These are phyloP conservation scores for Athalia cordata DNA, from an alignment of 2,888 invertebrate species.

Conservation along the genomic window DNA sequence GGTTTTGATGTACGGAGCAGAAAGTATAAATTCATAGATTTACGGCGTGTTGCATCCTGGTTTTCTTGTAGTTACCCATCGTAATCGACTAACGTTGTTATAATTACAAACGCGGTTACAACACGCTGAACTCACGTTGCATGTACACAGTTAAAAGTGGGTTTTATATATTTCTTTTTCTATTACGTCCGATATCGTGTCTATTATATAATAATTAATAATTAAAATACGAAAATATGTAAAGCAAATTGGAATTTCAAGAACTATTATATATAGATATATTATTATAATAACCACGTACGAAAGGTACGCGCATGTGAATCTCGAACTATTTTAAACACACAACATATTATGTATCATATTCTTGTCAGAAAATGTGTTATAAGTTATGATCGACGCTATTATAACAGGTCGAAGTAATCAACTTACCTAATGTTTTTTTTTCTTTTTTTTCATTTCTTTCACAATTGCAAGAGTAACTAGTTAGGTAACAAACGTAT, in stretches of 20 bases:
- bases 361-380: background rate
- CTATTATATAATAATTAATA: background rate
- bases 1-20: too few species aligned
- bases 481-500: conserved; percentile 23
- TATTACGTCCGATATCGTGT: background rate
- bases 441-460: background rate
- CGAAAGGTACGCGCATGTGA: background rate
- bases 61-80: too few species aligned
- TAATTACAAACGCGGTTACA: too few species aligned
- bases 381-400: too few species aligned
- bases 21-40: too few species aligned
- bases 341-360: conserved; percentile 20
- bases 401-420: too few species aligned
- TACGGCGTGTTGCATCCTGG: too few species aligned
- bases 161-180: background rate
- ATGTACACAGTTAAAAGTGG: too few species aligned
- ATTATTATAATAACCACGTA: background rate
- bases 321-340: conserved; percentile 27
- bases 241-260: conserved; percentile 3
- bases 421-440: conserved; percentile 4
- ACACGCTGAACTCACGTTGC: too few species aligned
- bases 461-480: conserved; percentile 21
- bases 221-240: conserved; percentile 28
- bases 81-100: too few species aligned
- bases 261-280: conserved; percentile 1